phyloP scores from a whole-genome alignment of 2,113 vertebrate species.

The Chaenocephalus aceratus region DNA sequence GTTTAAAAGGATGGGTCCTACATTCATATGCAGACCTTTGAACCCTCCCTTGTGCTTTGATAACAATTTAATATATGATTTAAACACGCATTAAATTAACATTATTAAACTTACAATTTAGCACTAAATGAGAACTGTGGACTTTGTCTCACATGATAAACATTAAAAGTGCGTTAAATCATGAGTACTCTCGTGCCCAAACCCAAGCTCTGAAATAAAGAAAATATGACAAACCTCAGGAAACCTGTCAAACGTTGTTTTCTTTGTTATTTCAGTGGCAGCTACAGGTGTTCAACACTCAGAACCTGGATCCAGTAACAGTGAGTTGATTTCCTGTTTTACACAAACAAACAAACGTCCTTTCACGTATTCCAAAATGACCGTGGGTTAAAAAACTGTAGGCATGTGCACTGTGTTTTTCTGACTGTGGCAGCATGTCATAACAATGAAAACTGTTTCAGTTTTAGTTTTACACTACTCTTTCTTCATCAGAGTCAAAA shows the following conservation, averaged over 20 bases:
- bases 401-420: too few relatives aligned
- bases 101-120: background rate
- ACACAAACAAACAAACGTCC: background rate
- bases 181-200: background rate
- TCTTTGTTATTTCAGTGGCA: background rate
- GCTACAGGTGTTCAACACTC: fast-evolving
- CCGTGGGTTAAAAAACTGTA: too few relatives aligned
- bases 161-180: background rate
- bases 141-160: background rate
- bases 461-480: too few relatives aligned
- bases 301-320: background rate
- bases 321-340: constrained; percentile 27
- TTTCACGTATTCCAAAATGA: too few relatives aligned
- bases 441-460: too few relatives aligned
- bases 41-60: background rate
- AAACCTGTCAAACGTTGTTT: background rate
- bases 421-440: too few relatives aligned
- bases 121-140: background rate
- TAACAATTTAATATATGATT: background rate
- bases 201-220: background rate
- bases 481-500: too few relatives aligned
- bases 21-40: background rate
- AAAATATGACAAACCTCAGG: too few relatives aligned
- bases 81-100: background rate
- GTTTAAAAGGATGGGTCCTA: too few relatives aligned